Base-by-base conservation (phyloP, 2,797 vertebrate genomes). In the Tenualosa ilisha region DNA sequence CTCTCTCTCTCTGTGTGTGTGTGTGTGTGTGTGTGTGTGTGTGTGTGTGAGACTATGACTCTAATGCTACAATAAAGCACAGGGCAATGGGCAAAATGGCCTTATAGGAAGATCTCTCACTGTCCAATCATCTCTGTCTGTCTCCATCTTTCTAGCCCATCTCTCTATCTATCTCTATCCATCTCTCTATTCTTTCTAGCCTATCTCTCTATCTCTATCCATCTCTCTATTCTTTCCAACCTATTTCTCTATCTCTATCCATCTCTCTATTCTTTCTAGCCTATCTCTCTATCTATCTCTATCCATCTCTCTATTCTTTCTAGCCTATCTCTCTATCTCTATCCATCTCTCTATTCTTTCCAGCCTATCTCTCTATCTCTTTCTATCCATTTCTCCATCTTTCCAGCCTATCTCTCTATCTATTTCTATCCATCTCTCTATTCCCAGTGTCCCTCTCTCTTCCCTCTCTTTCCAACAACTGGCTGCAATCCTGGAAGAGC, bases 391-490 rank as follows among this genome's bases (percentile, higher is more conserved):
- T 20, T n/a, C 61, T 8, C 7, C 22, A 4, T n/a, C n/a, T n/a
- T n/a, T n/a, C 59, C 59, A 61, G 22, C 20, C 59, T 7, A 0
- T 61, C 59, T 6, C n/a, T 65, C 22, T 22, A 0, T 61, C 20
- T n/a, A 20, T 5, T 20, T 61, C 59, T 17, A 61, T 61, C 20
- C 59, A 9, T 22, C 59, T n/a, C 61, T 65, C 61, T 65, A 7
- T 65, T 9, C 20, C n/a, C n/a, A 63, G 2, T 6, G n/a, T 63
- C 0, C 15, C n/a, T 83, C 51, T 46, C 24, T 82, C 81, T 82
- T 63, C 0, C 15, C n/a, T 83, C 51, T 46, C 24, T 82, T 82
- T 82, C 43, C 56, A 79, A 84, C 63, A 83, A 85, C 85, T 51
- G 40, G 61, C 26, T 56, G 54, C 8, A 72, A 85, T 84, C 79